Conservation (phyloP, 2,113 vertebrate species). For the Taurulus bubalis region DNA sequence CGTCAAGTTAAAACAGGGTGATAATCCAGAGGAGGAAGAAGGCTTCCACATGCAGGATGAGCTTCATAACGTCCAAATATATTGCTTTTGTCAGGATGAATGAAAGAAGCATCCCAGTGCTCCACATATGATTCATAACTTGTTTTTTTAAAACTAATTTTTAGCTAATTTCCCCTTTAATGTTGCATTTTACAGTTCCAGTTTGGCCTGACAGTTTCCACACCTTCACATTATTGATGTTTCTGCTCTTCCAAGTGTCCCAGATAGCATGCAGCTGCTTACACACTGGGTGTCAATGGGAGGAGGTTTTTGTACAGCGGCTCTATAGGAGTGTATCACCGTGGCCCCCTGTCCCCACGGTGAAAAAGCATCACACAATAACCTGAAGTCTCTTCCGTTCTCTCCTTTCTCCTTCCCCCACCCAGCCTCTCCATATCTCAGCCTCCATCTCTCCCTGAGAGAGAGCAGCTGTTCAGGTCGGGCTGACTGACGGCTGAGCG, state of each 20-base stretch:
- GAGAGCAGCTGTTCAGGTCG: slow-evolving; percentile 60
- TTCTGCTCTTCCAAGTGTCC: not conserved
- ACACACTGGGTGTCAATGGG: slow-evolving; percentile 35
- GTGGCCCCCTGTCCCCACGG: slow-evolving; percentile 91
- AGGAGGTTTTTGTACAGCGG: slow-evolving; percentile 92
- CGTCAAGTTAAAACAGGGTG: not conserved
- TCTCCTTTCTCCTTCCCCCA: slow-evolving; percentile 47
- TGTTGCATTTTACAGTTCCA: not conserved
- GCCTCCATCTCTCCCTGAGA: slow-evolving; percentile 60
- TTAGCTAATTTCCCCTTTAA: not conserved
- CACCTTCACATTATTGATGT: not conserved
- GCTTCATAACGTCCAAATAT: not conserved
- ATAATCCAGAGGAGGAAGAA: slow-evolving; percentile 31
- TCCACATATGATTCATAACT: not conserved
- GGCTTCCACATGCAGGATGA: not conserved
- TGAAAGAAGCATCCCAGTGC: not conserved
- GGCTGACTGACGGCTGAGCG: slow-evolving; percentile 21
- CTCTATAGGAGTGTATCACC: slow-evolving; percentile 85
- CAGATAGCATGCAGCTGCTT: slow-evolving; percentile 2
- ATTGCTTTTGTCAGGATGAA: not conserved
- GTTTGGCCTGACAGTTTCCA: not conserved
- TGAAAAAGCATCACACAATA: slow-evolving; percentile 90
- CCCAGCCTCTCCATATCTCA: slow-evolving; percentile 63
- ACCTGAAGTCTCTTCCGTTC: slow-evolving; percentile 61
- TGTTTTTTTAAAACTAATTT: not conserved